phyloP scores from a whole-genome alignment of 2,888 invertebrate genomes.

The Cylloceria caligata region DNA sequence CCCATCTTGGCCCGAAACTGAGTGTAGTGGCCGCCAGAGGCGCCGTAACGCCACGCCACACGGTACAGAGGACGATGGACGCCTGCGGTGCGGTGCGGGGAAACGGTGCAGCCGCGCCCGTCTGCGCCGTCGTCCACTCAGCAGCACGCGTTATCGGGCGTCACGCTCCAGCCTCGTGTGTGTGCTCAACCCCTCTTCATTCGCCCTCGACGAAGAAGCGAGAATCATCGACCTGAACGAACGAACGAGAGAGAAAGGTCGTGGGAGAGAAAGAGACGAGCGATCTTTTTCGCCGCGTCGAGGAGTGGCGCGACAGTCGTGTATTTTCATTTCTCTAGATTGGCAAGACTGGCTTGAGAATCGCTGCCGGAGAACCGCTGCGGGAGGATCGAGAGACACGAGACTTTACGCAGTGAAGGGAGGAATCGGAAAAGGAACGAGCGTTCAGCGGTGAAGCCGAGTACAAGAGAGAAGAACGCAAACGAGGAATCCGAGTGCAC shows the following conservation, averaged over 20 bases:
- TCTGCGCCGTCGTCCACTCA: slow-evolving; percentile 71
- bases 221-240: slow-evolving; percentile 29
- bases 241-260: slow-evolving; percentile 9
- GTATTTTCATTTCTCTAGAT: background rate
- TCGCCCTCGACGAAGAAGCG: slow-evolving; percentile 13
- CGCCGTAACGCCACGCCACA: slow-evolving; percentile 70
- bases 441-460: slow-evolving; percentile 47
- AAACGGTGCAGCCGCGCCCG: slow-evolving; percentile 78
- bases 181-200: slow-evolving; percentile 61
- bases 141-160: slow-evolving; percentile 54
- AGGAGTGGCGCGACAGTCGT: slow-evolving; percentile 36
- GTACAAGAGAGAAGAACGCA: slow-evolving; percentile 53
- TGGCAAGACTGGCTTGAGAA: background rate
- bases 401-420: slow-evolving; percentile 14
- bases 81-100: slow-evolving; percentile 33
- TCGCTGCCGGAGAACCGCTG: slow-evolving; percentile 8
- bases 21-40: slow-evolving; percentile 74
- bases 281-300: background rate
- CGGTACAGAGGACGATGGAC: slow-evolving; percentile 9
- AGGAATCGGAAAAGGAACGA: slow-evolving; percentile 35
- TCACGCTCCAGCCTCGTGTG: slow-evolving; percentile 65
- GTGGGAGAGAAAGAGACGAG: slow-evolving; percentile 20
- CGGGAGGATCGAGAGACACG: slow-evolving; percentile 20
- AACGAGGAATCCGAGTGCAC: slow-evolving; percentile 25
- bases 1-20: slow-evolving; percentile 83